Base-by-base conservation (phyloP, 2,113 vertebrate species). In the Ciconia stormi region DNA sequence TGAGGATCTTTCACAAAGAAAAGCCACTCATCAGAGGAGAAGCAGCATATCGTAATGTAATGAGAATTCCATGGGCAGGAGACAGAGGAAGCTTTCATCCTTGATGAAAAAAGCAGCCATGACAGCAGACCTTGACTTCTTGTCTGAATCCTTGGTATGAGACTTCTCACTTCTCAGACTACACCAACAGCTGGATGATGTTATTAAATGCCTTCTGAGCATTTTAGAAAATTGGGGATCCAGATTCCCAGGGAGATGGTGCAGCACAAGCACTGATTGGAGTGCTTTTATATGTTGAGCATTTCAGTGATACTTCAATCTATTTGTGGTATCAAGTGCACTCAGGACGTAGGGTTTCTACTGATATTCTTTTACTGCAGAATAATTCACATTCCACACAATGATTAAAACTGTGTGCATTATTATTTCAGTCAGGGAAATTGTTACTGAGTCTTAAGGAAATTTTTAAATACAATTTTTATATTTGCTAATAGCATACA, bases 31-130 rank as follows among this genome's bases (percentile, higher is more conserved):
- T 78, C 97, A 97, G 67, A 98, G 99, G 92, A 99, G 99, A 96
- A 98, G 99, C 96, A 99, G 98, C 93, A 98, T 99, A 80, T 99
- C 98, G 44, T 99, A 98, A 98, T 46, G 82, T 7, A 36, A 46
- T 18, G 7, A 16, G 42, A 63, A 40, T 50, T 53, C 65, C 16
- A 21, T 1, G 1, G 40, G 47, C 66, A 87, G 42, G 82, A 85
- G 76, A 44, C 26, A 49, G 30, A 49, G 53, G 77, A 56, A 73
- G 59, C 29, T 38, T 78, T 38, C 46, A 69, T 42, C 40, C 53
- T 66, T 82, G 62, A 59, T 88, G 82, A 58, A 91, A 53, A 58
- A 85, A 86, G 25, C 70, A 88, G 47, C 25, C 11, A 25, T 80
- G 76, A 58, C 70, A 91, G 46, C 83, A 86, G 58, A 49, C 40